Conservation (phyloP, 2,113 vertebrate species). For the Gopherus evgoodei region DNA sequence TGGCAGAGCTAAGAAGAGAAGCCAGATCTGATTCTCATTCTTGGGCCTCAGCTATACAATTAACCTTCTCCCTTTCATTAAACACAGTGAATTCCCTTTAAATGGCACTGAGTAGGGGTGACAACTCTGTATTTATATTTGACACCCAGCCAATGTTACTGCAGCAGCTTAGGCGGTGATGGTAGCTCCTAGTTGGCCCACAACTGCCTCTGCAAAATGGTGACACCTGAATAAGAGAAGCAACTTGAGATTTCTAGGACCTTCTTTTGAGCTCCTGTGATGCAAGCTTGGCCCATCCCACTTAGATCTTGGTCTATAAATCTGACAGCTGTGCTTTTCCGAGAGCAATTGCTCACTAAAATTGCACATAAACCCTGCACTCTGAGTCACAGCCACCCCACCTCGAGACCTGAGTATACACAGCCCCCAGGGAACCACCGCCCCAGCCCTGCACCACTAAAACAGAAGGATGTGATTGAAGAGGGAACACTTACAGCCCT, state of each 20-base stretch:
- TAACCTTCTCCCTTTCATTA: neutral
- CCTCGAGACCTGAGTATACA: neutral
- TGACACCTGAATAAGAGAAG: neutral
- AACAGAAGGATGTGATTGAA: neutral
- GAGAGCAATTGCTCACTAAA: neutral
- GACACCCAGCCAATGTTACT: neutral
- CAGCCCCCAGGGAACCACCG: neutral
- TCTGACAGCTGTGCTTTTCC: neutral
- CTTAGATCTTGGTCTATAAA: neutral
- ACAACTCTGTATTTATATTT: neutral
- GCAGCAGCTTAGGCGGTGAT: neutral
- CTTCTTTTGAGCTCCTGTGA: neutral
- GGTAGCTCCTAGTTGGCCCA: neutral
- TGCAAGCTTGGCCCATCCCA: neutral
- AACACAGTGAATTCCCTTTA: neutral
- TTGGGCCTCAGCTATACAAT: neutral
- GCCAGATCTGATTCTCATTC: neutral
- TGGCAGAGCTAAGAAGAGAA: neutral
- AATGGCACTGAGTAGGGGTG: neutral
- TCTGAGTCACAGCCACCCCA: no score
- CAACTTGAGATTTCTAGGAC: neutral
- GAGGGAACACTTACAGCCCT: neutral
- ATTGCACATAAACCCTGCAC: no score
- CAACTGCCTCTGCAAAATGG: neutral
- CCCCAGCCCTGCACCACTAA: neutral